These are phyloP conservation scores for Imbricaverruca yamaguchii DNA, from an alignment of 2,888 invertebrate species.

Conservation along the genomic window DNA sequence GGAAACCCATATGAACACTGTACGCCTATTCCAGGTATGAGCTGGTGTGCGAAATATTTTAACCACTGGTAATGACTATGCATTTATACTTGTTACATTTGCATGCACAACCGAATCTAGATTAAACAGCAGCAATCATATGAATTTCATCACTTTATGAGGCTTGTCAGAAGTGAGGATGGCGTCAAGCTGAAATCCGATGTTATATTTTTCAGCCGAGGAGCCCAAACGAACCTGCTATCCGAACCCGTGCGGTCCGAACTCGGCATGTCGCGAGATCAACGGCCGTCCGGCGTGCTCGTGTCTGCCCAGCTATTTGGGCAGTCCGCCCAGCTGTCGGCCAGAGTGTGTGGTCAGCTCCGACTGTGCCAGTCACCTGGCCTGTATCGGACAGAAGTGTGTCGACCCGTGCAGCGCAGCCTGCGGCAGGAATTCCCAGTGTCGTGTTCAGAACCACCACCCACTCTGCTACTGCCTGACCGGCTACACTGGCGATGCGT, in stretches of 20 bases:
- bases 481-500: constrained; percentile 67
- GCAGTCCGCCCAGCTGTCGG: constrained; percentile 65
- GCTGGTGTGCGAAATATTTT: too few relatives aligned
- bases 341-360: constrained; percentile 79
- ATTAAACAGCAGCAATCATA: too few relatives aligned
- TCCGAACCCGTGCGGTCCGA: constrained; percentile 52
- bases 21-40: constrained; percentile 44
- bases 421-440: constrained; percentile 53
- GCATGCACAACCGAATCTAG: too few relatives aligned
- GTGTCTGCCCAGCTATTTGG: constrained; percentile 66
- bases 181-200: too few relatives aligned
- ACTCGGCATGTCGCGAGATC: constrained; percentile 66
- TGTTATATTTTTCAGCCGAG: neutral
- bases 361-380: constrained; percentile 70
- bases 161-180: too few relatives aligned
- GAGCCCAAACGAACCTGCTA: neutral
- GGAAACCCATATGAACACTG: constrained; percentile 56
- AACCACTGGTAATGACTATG: too few relatives aligned
- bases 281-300: constrained; percentile 75
- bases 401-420: constrained; percentile 64
- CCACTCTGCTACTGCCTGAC: constrained; percentile 67
- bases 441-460: constrained; percentile 68
- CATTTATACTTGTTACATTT: too few relatives aligned
- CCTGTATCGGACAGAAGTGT: constrained; percentile 73
- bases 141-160: too few relatives aligned